Evolutionary conservation across 2,888 invertebrate genomes (phyloP).

Genomic region (Drosophila rellima): DNA sequence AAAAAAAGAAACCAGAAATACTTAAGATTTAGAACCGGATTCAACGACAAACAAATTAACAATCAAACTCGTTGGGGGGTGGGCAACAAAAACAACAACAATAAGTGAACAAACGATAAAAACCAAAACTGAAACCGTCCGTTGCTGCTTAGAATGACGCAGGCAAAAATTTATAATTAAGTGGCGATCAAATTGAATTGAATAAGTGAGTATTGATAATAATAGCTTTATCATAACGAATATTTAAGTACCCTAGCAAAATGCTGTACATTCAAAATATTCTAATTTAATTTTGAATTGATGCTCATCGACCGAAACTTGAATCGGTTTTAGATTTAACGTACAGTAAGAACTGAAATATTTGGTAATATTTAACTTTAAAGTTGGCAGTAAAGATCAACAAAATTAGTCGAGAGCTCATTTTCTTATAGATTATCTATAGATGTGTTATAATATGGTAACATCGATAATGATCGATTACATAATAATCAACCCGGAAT

Average conservation of each 20-base stretch:
- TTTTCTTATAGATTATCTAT: neutral
- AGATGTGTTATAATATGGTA: neutral
- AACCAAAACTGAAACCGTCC: conserved; percentile 50
- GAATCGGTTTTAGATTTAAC: conserved; percentile 21
- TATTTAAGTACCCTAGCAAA: conserved; percentile 54
- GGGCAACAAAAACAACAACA: conserved; percentile 32
- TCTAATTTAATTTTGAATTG: conserved; percentile 15
- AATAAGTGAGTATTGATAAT: conserved; percentile 44
- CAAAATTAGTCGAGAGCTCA: neutral
- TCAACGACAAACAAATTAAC: conserved; percentile 69
- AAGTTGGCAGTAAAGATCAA: conserved; percentile 3
- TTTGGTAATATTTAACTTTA: neutral
- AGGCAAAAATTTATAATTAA: conserved; percentile 74
- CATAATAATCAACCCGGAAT: neutral
- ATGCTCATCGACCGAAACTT: conserved; percentile 7
- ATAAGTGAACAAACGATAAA: conserved; percentile 24
- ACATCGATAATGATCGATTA: neutral
- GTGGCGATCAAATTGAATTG: conserved; percentile 75
- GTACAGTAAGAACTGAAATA: conserved; percentile 3
- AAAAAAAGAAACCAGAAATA: conserved; percentile 67
- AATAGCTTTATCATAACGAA: conserved; percentile 49
- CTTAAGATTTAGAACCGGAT: conserved; percentile 72
- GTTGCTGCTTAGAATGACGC: conserved; percentile 68
- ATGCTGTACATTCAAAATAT: conserved; percentile 10
- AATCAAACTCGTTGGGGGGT: conserved; percentile 52